These are phyloP conservation scores for Drosophila kikkawai DNA, from an alignment of 1,140 invertebrate genomes.

Conservation along the genomic window DNA sequence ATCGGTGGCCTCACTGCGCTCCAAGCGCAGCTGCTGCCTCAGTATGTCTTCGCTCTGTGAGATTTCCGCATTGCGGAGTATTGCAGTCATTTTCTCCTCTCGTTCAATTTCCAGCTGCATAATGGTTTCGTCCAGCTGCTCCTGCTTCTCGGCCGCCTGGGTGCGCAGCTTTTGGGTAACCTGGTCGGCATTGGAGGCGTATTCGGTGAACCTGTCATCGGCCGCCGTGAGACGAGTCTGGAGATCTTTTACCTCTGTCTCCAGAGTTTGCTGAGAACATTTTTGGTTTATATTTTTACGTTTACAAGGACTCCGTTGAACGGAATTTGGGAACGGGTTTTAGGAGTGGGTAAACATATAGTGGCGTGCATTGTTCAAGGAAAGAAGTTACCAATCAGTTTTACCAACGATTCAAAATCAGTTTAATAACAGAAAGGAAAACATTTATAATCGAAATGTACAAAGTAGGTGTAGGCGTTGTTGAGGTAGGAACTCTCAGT, in stretches of 20 bases:
- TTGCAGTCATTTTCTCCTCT: conserved; percentile 90
- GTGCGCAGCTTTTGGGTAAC: conserved; percentile 67
- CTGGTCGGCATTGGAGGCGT: conserved; percentile 76
- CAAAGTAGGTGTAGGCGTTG: conserved; percentile 27
- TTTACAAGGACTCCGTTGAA: conserved; percentile 29
- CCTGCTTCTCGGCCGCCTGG: conserved; percentile 65
- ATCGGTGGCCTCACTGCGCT: conserved; percentile 74
- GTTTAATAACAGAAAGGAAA: conserved; percentile 48
- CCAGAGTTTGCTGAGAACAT: conserved; percentile 67
- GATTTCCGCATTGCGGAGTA: conserved; percentile 93
- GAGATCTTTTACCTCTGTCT: conserved; percentile 73
- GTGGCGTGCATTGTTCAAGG: conserved; percentile 30
- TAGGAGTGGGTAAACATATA: background rate
- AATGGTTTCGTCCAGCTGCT: conserved; percentile 61
- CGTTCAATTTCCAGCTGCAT: conserved; percentile 86
- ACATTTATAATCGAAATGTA: conserved; percentile 44
- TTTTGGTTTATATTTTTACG: conserved; percentile 29
- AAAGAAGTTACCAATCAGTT: conserved; percentile 40
- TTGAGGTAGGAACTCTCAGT: conserved; percentile 19
- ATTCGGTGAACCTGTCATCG: conserved; percentile 81
- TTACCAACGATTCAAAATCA: conserved; percentile 30
- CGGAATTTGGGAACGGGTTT: background rate
- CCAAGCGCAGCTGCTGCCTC: conserved; percentile 88
- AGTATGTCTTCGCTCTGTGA: conserved; percentile 92
- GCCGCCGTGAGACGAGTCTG: conserved; percentile 66